A percentile compares a stretch with the other conserved stretches of the same genome.
phyloP scores from a whole-genome alignment of 2,888 invertebrate genomes.

The Catocala fraxini region DNA sequence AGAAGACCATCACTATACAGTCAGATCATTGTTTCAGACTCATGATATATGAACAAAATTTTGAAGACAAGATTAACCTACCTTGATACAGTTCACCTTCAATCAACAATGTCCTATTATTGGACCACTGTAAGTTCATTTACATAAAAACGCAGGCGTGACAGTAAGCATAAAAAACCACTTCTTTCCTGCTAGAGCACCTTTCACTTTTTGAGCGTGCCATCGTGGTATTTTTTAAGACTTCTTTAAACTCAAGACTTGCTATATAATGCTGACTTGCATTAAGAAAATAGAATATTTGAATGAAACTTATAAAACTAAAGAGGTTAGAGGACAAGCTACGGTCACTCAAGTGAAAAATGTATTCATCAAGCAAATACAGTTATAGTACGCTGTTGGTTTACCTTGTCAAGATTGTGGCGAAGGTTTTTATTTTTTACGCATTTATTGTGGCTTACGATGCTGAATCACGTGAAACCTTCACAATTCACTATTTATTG shows the following conservation, averaged over 20 bases:
- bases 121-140: too few relatives aligned
- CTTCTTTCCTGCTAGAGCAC: not conserved
- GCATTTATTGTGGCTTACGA: conserved; percentile 20
- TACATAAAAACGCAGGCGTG: not conserved
- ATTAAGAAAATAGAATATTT: not conserved
- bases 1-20: too few relatives aligned
- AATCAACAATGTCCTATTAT: too few relatives aligned
- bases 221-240: conserved; percentile 15
- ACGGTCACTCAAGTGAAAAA: conserved; percentile 57
- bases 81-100: too few relatives aligned
- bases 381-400: conserved; percentile 33
- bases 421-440: conserved; percentile 8
- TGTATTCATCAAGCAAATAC: conserved; percentile 37
- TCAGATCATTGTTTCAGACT: too few relatives aligned
- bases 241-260: not conserved
- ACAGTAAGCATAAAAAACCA: conserved; percentile 1
- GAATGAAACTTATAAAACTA: conserved; percentile 20
- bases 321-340: conserved; percentile 46
- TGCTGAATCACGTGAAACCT: not conserved
- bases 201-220: conserved; percentile 55
- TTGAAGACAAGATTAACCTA: too few relatives aligned
- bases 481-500: conserved; percentile 18
- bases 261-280: not conserved
- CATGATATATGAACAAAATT: too few relatives aligned
- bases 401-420: conserved; percentile 29